Percentiles rank a stretch among this genome's conserved stretches.
Conservation (phyloP, 2,797 vertebrate genomes). For the Pseudochaenichthys georgianus region DNA sequence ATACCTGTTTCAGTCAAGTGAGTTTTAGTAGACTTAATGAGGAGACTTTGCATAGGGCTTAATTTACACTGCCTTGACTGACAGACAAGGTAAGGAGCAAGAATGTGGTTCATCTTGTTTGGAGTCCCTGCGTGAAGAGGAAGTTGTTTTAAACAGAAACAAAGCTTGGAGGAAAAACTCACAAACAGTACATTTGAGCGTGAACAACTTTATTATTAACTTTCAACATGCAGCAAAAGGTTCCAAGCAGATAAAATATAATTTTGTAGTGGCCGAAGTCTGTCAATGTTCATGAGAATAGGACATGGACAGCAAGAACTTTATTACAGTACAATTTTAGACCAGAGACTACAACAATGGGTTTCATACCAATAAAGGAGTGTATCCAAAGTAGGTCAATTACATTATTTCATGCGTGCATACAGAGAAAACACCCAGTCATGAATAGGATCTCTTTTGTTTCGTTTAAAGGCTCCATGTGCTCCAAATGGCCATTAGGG, state of each 20-base stretch:
- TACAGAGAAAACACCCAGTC: not conserved
- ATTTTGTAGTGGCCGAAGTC: not conserved
- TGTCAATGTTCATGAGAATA: not conserved
- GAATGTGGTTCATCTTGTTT: no score
- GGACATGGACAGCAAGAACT: not conserved
- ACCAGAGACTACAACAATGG: not conserved
- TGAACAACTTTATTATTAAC: not conserved
- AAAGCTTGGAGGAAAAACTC: not conserved
- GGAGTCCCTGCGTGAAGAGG: no score
- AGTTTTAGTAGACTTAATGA: no score
- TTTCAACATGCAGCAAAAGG: not conserved
- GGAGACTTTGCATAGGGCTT: no score
- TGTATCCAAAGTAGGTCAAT: not conserved
- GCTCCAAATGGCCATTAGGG: slow-evolving; percentile 42
- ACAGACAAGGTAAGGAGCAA: no score
- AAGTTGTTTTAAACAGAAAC: no score
- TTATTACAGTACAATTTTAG: not conserved
- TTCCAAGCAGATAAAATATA: not conserved
- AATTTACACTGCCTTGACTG: no score
- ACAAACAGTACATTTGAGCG: not conserved
- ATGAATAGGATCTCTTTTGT: not conserved
- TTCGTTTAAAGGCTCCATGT: slow-evolving; percentile 26
- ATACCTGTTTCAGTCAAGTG: no score
- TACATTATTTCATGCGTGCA: not conserved
- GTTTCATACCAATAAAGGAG: not conserved